Base-by-base conservation (phyloP, 2,888 invertebrate genomes). In the Spilarctia lutea region DNA sequence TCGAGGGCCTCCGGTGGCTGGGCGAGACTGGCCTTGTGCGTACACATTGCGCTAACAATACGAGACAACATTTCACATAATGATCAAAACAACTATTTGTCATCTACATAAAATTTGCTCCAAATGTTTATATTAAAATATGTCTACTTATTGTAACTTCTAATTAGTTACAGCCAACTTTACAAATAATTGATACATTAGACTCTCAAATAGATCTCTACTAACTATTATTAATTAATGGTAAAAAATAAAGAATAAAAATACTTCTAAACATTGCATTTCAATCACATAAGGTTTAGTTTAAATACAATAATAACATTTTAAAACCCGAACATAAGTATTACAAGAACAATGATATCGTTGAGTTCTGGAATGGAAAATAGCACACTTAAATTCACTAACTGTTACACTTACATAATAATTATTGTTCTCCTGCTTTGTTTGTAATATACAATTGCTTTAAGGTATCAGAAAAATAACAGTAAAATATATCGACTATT, bases 101-200 rank as follows among this genome's bases (percentile, higher is more conserved):
- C 94, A 93, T 94, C 94, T 95, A 95, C 95, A 94, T 96, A 96
- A 96, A 95, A 94, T 94, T 94, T 96, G 92, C 94, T 95, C 95
- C 94, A 95, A 96, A 96, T 95, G 94, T 94, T 94, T 95, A 95
- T 95, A 95, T 95, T 95, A 95, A 95, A 95, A 96, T 95, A 96
- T 94, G 90, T 95, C 94, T 95, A 95, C 94, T 94, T 95, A 95
- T 94, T 93, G 95, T 95, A 95, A 96, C 95, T 92, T 94, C 94
- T 95, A 95, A 91, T 92, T 94, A 95, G 95, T 95, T 95, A 96
- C 96, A 96, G 96, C 95, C 95, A 94, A 95, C 95, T 95, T 96
- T 95, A 96, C 96, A 95, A 96, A 96, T 96, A 95, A 96, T 96
- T 95, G 95, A 96, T 96, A 96, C 95, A 95, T 96, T 96, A 96